Percentiles rank a stretch among this genome's conserved stretches.
Conservation (phyloP, 2,113 vertebrate species). For the Paramormyrops kingsleyae region DNA sequence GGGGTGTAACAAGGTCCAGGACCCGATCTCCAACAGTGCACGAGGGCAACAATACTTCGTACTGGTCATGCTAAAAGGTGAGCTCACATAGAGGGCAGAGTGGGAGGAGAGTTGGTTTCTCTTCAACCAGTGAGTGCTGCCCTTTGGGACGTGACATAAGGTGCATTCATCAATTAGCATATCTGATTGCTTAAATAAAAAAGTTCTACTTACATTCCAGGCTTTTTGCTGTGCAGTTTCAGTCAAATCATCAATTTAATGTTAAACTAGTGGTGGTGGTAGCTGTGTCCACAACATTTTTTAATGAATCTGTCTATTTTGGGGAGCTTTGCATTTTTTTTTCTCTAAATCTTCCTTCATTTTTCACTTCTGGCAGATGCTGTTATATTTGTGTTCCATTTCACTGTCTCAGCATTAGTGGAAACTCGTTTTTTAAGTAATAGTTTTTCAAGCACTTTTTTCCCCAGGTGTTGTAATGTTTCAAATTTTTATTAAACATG, state of each 20-base stretch:
- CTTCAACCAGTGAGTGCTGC: too few species aligned
- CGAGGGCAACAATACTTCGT: too few species aligned
- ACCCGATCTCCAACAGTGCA: not conserved
- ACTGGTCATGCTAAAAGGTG: too few species aligned
- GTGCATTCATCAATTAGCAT: not conserved
- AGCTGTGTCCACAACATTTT: not conserved
- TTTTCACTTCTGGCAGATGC: not conserved
- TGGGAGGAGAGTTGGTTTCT: too few species aligned
- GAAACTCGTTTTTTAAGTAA: not conserved
- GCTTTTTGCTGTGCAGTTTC: not conserved
- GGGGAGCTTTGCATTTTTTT: not conserved
- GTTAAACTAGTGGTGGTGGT: not conserved
- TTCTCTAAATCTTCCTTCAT: not conserved
- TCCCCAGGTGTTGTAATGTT: not conserved
- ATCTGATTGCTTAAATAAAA: not conserved
- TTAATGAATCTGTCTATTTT: not conserved
- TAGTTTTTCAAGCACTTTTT: not conserved
- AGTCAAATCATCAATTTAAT: not conserved
- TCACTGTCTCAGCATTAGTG: not conserved
- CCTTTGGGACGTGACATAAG: not conserved
- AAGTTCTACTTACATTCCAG: not conserved
- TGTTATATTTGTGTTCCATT: not conserved
- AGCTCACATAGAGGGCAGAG: too few species aligned
- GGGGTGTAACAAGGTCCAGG: not conserved
- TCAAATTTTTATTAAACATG: not conserved